Percentiles rank a stretch among this genome's conserved stretches.
Evolutionary conservation across 2,888 invertebrate genomes (phyloP).

Genomic region (Melinopterus prodromus): DNA sequence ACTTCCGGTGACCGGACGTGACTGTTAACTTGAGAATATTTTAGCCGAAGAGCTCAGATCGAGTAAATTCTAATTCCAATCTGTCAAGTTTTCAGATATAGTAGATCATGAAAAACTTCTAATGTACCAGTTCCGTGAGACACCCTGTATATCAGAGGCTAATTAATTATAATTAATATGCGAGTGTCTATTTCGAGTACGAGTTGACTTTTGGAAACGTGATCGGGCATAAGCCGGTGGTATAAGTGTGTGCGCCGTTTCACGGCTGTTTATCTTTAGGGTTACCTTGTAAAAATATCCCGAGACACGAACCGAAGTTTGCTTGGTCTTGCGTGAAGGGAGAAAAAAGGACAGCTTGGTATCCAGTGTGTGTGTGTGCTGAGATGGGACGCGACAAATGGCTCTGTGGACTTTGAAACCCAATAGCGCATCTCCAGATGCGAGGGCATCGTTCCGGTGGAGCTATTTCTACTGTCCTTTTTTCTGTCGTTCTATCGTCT

Average conservation of each 20-base stretch:
- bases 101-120: too few species aligned
- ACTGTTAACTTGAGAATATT: too few species aligned
- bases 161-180: background rate
- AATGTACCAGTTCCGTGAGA: too few species aligned
- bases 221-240: background rate
- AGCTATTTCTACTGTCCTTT: background rate
- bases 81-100: too few species aligned
- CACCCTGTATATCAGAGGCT: too few species aligned
- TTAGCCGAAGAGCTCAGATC: too few species aligned
- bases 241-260: background rate
- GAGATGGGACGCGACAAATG: background rate
- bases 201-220: background rate
- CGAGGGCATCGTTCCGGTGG: background rate
- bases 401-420: slow-evolving; percentile 4
- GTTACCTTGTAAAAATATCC: slow-evolving; percentile 4
- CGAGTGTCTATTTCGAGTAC: background rate
- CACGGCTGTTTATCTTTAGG: background rate
- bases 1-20: too few species aligned
- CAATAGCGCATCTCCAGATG: background rate
- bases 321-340: background rate
- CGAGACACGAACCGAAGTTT: background rate
- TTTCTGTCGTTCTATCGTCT: background rate
- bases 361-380: background rate
- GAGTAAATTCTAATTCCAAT: too few species aligned
- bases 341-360: background rate